Conservation (phyloP, 2,888 invertebrate genomes). For the Amaurobius ferox region DNA sequence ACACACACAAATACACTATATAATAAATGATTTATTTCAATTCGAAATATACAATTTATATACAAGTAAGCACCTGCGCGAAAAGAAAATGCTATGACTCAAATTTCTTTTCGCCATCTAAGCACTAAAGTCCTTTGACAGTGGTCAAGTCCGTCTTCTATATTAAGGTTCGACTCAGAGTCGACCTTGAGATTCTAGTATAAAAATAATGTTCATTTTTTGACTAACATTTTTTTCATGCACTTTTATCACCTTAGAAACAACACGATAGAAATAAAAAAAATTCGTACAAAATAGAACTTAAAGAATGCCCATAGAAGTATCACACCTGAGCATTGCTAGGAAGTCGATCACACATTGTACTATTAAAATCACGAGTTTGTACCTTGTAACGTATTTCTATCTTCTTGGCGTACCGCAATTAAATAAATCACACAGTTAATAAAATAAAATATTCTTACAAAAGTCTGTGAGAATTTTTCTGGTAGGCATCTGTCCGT, state of each 20-base stretch:
- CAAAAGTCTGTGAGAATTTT: slow-evolving; percentile 33
- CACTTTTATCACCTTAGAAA: slow-evolving; percentile 24
- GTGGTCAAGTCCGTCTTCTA: slow-evolving; percentile 10
- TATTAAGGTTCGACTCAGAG: not conserved
- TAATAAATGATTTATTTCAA: slow-evolving; percentile 53
- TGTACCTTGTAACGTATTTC: not conserved
- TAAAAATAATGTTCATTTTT: slow-evolving; percentile 56
- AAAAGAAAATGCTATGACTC: slow-evolving; percentile 48
- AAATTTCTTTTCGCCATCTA: slow-evolving; percentile 24
- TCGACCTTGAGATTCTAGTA: slow-evolving; percentile 58
- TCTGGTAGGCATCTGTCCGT: slow-evolving; percentile 14
- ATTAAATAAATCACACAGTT: slow-evolving; percentile 9
- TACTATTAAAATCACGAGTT: slow-evolving; percentile 41
- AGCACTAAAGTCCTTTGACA: slow-evolving; percentile 20
- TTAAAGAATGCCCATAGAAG: slow-evolving; percentile 40
- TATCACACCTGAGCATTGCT: slow-evolving; percentile 64
- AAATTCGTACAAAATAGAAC: slow-evolving; percentile 48
- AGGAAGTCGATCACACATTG: slow-evolving; percentile 59
- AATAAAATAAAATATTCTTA: slow-evolving; percentile 11
- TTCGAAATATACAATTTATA: slow-evolving; percentile 63
- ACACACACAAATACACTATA: slow-evolving; percentile 48
- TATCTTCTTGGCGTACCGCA: not conserved
- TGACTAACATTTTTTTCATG: slow-evolving; percentile 16
- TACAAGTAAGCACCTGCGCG: slow-evolving; percentile 60
- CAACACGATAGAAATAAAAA: slow-evolving; percentile 24